These are phyloP conservation scores for Scaptomyza pallida DNA, from an alignment of 1,140 invertebrate species.

Conservation along the genomic window DNA sequence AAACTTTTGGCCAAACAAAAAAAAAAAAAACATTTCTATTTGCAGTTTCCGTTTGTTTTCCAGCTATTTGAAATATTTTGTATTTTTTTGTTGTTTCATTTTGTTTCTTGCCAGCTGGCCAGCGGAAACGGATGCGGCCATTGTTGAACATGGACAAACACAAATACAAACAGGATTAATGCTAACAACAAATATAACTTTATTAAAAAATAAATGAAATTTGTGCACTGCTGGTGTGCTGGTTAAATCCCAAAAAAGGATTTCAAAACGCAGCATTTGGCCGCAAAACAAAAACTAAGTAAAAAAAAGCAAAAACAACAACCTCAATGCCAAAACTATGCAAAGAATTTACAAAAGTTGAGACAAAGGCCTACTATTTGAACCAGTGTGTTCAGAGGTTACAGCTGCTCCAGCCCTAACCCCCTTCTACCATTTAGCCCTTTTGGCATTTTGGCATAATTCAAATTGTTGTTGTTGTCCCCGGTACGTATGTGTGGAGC, in stretches of 20 bases:
- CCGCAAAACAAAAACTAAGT: constrained; percentile 53
- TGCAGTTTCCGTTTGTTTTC: constrained; percentile 70
- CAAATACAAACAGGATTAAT: constrained; percentile 59
- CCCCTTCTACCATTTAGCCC: constrained; percentile 7
- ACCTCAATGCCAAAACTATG: constrained; percentile 57
- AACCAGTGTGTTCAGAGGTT: background rate
- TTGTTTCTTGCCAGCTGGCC: constrained; percentile 27
- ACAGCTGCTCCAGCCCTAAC: background rate
- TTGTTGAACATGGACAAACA: constrained; percentile 76
- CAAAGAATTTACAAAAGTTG: constrained; percentile 55
- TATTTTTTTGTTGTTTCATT: constrained; percentile 14
- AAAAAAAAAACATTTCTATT: constrained; percentile 75
- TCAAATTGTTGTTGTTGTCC: constrained; percentile 67
- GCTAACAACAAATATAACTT: constrained; percentile 80
- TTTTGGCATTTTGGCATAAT: constrained; percentile 50
- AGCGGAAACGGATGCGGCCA: constrained; percentile 75
- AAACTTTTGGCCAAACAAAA: constrained; percentile 63
- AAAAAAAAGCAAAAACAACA: constrained; percentile 7
- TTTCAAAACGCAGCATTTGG: constrained; percentile 34
- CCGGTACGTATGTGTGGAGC: constrained; percentile 10
- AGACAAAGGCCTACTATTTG: constrained; percentile 49
- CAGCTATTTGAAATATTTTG: constrained; percentile 70
- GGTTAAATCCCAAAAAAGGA: constrained; percentile 24
- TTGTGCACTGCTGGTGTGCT: constrained; percentile 57
- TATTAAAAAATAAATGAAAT: constrained; percentile 82